Evolutionary conservation across 2,113 vertebrate species (phyloP).

Genomic region (Leiothrix lutea): DNA sequence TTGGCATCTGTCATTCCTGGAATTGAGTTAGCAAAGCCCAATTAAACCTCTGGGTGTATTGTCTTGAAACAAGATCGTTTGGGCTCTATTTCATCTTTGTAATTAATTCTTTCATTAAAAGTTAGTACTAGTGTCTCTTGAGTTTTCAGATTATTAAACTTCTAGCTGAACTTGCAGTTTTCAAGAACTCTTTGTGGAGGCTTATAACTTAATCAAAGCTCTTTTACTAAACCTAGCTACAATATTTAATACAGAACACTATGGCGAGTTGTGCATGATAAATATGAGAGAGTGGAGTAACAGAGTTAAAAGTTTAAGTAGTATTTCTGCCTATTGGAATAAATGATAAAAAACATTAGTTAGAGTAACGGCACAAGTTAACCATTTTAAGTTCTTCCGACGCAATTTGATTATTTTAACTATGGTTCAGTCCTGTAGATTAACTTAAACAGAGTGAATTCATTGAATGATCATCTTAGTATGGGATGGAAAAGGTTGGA

Average conservation of each 20-base stretch:
- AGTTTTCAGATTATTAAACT: conserved; percentile 10
- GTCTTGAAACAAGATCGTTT: not conserved
- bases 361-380: not conserved
- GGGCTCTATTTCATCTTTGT: not conserved
- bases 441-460: not conserved
- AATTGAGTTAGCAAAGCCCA: not conserved
- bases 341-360: not conserved
- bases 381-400: not conserved
- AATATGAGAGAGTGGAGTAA: not conserved
- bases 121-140: not conserved
- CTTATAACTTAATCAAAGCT: not conserved
- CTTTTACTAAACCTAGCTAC: not conserved
- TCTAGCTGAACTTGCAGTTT: conserved; percentile 8
- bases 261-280: not conserved
- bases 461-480: not conserved
- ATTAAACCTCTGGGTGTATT: not conserved
- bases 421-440: not conserved
- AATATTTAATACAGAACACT: not conserved
- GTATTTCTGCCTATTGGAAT: not conserved
- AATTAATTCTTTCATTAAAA: conserved; percentile 44
- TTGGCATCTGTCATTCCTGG: not conserved
- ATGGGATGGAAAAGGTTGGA: not conserved
- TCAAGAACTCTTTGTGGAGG: not conserved
- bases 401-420: not conserved
- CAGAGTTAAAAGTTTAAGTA: not conserved